phyloP scores from a whole-genome alignment of 2,113 vertebrate species.

The Phyllostomus discolor region DNA sequence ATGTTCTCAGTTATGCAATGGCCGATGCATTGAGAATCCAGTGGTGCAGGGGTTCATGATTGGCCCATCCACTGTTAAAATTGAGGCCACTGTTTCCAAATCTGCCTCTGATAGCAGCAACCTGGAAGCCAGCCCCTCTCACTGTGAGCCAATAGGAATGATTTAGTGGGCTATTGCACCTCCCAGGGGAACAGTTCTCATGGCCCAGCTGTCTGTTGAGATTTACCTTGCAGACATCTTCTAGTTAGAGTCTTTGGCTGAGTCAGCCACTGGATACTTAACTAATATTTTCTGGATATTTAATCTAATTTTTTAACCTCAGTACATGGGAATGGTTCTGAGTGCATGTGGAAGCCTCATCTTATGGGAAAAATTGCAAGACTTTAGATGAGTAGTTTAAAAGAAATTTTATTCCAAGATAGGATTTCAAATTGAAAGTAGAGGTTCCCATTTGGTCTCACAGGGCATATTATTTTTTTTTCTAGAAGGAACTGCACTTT shows the following conservation, averaged over 20 bases:
- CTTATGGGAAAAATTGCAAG: not conserved
- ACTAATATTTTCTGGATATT: not conserved
- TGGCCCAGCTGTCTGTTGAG: conserved; percentile 17
- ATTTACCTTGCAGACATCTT: conserved; percentile 21
- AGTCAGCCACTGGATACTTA: not conserved
- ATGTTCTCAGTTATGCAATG: not conserved
- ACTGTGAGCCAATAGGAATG: not conserved
- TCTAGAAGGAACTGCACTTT: not conserved
- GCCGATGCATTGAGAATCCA: not conserved
- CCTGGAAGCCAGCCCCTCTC: not conserved
- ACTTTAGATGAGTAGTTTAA: not conserved
- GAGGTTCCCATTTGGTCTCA: not conserved
- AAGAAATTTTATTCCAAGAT: not conserved
- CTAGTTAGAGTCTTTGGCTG: not conserved
- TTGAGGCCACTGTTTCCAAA: not conserved
- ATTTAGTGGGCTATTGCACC: not conserved
- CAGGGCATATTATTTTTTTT: not conserved
- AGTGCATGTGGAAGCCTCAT: not conserved
- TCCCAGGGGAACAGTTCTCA: conserved; percentile 30
- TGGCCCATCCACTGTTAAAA: not conserved
- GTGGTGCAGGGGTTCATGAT: not conserved
- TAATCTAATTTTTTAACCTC: too few relatives aligned
- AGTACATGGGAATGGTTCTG: not conserved
- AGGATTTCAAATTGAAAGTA: not conserved
- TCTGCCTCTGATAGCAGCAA: not conserved